Evolutionary conservation across 2,888 invertebrate genomes (phyloP).

Genomic region (Ganaspis brasiliensis): DNA sequence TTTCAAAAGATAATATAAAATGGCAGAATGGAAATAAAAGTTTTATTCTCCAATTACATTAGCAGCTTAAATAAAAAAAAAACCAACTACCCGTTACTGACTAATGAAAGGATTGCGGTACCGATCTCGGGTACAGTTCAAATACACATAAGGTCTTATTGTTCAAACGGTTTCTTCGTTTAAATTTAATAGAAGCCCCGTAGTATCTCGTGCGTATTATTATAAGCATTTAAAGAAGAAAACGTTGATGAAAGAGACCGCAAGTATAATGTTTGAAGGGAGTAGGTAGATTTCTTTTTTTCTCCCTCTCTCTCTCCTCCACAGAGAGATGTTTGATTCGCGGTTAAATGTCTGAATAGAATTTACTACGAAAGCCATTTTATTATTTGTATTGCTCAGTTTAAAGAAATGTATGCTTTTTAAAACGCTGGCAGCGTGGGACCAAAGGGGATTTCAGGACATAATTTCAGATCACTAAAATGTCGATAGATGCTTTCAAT

Average conservation of each 20-base stretch:
- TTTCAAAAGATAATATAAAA: too few species aligned
- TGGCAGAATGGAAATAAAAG: not conserved
- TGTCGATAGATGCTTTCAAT: conserved; percentile 26
- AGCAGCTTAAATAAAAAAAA: conserved; percentile 11
- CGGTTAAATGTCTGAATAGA: conserved; percentile 41
- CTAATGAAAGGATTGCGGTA: conserved; percentile 41
- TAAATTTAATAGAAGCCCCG: conserved; percentile 61
- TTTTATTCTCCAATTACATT: conserved; percentile 16
- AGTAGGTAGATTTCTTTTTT: conserved; percentile 61
- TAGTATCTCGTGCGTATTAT: conserved; percentile 63
- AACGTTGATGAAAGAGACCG: conserved; percentile 59
- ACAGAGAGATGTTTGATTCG: conserved; percentile 24
- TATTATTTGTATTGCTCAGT: conserved; percentile 34
- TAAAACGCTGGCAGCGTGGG: conserved; percentile 30
- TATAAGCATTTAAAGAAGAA: conserved; percentile 60
- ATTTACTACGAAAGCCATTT: conserved; percentile 37
- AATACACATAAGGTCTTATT: conserved; percentile 49
- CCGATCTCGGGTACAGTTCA: conserved; percentile 43
- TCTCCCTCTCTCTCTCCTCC: conserved; percentile 45
- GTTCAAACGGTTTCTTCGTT: conserved; percentile 62
- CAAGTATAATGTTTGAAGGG: conserved; percentile 61
- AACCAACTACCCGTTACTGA: conserved; percentile 33
- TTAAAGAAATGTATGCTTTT: conserved; percentile 37
- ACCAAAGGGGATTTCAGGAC: conserved; percentile 29
- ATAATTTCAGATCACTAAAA: conserved; percentile 35